Evolutionary conservation across 2,888 invertebrate species (phyloP), one percentile per base, ranked within the genome.

Genomic region (Drosophila melanosoma): DNA sequence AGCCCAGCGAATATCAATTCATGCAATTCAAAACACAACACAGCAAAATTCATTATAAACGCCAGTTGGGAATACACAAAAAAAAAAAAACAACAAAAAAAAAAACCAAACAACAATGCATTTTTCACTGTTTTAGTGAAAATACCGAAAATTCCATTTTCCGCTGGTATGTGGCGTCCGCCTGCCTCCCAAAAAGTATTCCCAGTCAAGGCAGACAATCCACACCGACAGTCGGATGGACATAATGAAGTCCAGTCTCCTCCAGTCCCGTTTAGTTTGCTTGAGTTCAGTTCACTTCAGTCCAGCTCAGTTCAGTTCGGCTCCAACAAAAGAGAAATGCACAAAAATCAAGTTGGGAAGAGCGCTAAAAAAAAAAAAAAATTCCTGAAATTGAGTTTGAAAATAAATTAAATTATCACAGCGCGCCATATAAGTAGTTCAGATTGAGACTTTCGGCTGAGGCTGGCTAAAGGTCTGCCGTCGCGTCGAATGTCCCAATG

Each of bases 321-420:
- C 5, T 6, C 29, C 17, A 51, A 70, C 76, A 72, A 75, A 88
- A 65, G 81, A 62, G 59, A 69, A 74, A 71, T 82, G 62, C 88
- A 79, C 68, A 74, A 69, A 69, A 89, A 72, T 82, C 76, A 89
- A 87, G 85, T 76, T 59, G 68, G 70, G 69, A 62, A 81, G 69
- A 74, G 66, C 56, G 71, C 58, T 62, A 48, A 61, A 76, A 75
- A 74, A 68, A 85, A 48, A 61, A 76, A 75, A 74, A 68, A 85
- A 86, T 82, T 69, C 65, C 62, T 49, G 73, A 76, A 87, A 89
- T 84, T 85, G 85, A 89, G 90, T 89, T 84, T 84, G 90, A 79
- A 90, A 88, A 78, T 83, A 90, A 86, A 86, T 86, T 83, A 86
- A 86, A 86, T 86, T 90, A 86, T 83, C 87, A 81, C 76, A 70